These are phyloP conservation scores for Acrobasis repandana DNA, from an alignment of 2,888 invertebrate genomes.

Conservation along the genomic window DNA sequence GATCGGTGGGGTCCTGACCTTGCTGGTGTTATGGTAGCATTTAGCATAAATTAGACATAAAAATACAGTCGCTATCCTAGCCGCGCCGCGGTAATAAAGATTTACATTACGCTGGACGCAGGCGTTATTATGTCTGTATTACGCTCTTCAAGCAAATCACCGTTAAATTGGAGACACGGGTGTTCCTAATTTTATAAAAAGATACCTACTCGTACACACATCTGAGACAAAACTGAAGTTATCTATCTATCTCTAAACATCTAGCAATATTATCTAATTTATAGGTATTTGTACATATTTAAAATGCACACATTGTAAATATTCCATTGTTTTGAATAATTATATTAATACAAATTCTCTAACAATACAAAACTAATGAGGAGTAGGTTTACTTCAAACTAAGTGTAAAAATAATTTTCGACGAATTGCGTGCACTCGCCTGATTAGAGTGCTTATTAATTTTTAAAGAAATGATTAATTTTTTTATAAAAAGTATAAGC, in stretches of 20 bases:
- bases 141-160: neutral
- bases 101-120: conserved; percentile 8
- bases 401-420: neutral
- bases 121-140: conserved; percentile 2
- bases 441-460: neutral
- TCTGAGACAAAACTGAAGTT: too few species aligned
- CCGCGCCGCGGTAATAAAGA: conserved; percentile 1
- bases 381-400: too few species aligned
- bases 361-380: too few species aligned
- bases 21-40: conserved; percentile 6
- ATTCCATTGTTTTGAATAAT: too few species aligned
- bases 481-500: neutral
- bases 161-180: neutral
- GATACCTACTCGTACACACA: too few species aligned
- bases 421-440: neutral
- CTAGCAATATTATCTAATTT: too few species aligned
- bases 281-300: too few species aligned
- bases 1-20: neutral
- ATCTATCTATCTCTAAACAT: too few species aligned
- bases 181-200: too few species aligned
- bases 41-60: conserved; percentile 14
- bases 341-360: too few species aligned
- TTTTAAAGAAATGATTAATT: neutral
- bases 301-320: too few species aligned
- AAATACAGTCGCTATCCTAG: conserved; percentile 8